Evolutionary conservation across 2,888 invertebrate genomes (phyloP).

Genomic region (Caenorhabditis doughertyi): DNA sequence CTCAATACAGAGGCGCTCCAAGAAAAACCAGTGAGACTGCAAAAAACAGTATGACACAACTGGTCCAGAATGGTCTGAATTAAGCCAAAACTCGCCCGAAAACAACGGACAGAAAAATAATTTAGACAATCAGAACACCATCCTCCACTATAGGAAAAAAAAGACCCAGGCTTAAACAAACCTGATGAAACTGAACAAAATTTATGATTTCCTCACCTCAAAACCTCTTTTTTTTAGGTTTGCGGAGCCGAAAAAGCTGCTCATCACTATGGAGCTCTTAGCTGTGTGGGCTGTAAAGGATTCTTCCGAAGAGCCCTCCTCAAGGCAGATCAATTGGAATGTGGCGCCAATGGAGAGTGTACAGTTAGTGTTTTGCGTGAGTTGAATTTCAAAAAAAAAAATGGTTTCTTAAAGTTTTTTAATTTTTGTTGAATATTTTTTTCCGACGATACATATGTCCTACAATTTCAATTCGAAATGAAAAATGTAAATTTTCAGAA

Average conservation of each 20-base stretch:
- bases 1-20: too few relatives aligned
- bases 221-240: constrained; percentile 70
- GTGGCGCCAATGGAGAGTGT: constrained; percentile 74
- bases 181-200: neutral
- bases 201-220: too few relatives aligned
- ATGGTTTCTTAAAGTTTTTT: too few relatives aligned
- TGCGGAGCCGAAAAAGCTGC: constrained; percentile 78
- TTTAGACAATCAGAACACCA: too few relatives aligned
- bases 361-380: constrained; percentile 60
- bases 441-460: neutral
- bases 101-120: too few relatives aligned
- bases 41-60: too few relatives aligned
- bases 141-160: neutral
- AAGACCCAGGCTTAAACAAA: neutral
- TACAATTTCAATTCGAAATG: neutral
- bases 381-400: too few relatives aligned
- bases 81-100: too few relatives aligned
- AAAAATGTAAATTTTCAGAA: constrained; percentile 64
- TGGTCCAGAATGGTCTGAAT: too few relatives aligned
- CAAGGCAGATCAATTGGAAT: constrained; percentile 80
- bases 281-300: constrained; percentile 78
- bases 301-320: constrained; percentile 81
- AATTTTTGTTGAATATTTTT: neutral
- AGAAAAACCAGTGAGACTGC: too few relatives aligned
- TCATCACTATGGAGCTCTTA: constrained; percentile 76